Conservation (phyloP, 2,888 invertebrate species). For the Chouioia cunea region DNA sequence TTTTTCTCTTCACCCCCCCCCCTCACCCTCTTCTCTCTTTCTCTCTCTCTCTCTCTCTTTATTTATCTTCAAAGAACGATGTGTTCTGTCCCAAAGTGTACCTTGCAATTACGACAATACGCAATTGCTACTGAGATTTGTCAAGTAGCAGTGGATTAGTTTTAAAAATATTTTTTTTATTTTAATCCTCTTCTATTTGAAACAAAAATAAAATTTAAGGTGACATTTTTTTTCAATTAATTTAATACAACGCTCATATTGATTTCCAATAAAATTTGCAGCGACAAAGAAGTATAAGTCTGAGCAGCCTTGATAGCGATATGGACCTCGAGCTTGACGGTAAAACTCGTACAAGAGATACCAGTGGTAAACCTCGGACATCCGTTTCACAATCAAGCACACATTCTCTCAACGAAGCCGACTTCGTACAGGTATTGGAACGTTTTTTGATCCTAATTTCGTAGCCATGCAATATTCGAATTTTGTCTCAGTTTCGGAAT, state of each 20-base stretch:
- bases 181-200: too few relatives aligned
- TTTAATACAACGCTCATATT: neutral
- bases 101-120: too few relatives aligned
- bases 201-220: too few relatives aligned
- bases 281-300: constrained; percentile 74
- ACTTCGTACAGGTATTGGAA: constrained; percentile 77
- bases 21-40: too few relatives aligned
- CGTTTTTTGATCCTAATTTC: constrained; percentile 5
- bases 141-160: too few relatives aligned
- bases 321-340: constrained; percentile 75
- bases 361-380: constrained; percentile 64
- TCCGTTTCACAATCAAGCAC: constrained; percentile 73
- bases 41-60: too few relatives aligned
- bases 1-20: too few relatives aligned
- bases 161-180: too few relatives aligned
- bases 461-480: neutral
- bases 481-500: too few relatives aligned
- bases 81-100: neutral
- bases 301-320: constrained; percentile 89
- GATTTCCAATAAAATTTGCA: constrained; percentile 21
- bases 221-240: neutral
- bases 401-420: constrained; percentile 90
- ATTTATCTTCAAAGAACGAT: neutral
- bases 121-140: too few relatives aligned
- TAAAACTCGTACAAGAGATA: constrained; percentile 70